Conservation (phyloP, 2,797 vertebrate genomes). For the Hoplostethus atlanticus region DNA sequence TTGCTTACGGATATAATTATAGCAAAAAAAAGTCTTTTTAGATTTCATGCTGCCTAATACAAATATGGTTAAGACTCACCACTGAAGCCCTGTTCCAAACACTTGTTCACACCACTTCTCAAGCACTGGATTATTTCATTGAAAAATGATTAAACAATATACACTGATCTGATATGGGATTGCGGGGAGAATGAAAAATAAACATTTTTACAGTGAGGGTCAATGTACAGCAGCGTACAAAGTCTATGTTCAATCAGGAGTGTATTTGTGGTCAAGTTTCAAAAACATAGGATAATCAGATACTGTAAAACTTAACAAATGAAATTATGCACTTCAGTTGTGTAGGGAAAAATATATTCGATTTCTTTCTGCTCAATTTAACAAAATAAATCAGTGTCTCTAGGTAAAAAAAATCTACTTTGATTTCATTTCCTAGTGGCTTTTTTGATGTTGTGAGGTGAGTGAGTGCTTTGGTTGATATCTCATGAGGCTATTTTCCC, state of each 20-base stretch:
- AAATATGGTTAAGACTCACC: conserved; percentile 54
- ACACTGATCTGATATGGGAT: conserved; percentile 33
- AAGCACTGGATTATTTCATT: conserved; percentile 40
- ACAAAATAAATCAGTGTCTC: conserved; percentile 43
- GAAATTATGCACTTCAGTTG: conserved; percentile 12
- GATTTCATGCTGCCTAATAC: conserved; percentile 59
- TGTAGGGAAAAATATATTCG: conserved; percentile 25
- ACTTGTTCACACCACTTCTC: conserved; percentile 37
- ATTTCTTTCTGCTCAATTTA: conserved; percentile 23
- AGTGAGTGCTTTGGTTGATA: conserved; percentile 78
- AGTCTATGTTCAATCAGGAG: neutral
- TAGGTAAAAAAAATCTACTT: conserved; percentile 39
- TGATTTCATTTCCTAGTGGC: neutral
- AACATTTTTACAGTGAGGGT: neutral
- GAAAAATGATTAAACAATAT: conserved; percentile 12
- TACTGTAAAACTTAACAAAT: neutral
- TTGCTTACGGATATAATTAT: conserved; percentile 54
- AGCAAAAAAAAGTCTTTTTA: conserved; percentile 55
- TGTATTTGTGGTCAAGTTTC: conserved; percentile 6
- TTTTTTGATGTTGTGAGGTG: conserved; percentile 18
- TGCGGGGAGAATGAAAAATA: conserved; percentile 5
- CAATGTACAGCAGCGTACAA: conserved; percentile 1
- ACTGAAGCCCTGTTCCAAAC: conserved; percentile 39
- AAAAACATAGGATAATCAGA: neutral
- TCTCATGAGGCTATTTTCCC: conserved; percentile 69